Evolutionary conservation across 2,113 vertebrate species (phyloP).

Genomic region (Tretioscincus oriximinensis): DNA sequence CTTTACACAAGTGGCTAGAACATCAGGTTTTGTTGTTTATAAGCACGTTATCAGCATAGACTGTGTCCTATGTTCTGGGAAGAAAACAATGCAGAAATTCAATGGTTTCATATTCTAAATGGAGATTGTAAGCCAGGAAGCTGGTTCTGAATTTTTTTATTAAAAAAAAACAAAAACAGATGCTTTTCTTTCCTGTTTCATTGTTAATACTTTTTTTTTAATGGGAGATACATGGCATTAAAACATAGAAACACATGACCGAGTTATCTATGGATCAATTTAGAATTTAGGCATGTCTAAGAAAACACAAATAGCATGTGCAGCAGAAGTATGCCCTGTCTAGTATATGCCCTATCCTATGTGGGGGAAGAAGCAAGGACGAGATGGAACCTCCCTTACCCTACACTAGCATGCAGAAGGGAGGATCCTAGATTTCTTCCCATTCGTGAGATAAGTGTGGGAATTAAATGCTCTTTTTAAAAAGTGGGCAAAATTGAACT

Average conservation of each 20-base stretch:
- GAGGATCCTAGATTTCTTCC: too few relatives aligned
- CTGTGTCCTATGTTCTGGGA: not conserved
- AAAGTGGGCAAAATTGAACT: too few relatives aligned
- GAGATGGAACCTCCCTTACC: too few relatives aligned
- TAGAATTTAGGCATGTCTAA: not conserved
- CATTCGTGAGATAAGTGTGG: too few relatives aligned
- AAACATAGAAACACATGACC: not conserved
- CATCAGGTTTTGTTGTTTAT: not conserved
- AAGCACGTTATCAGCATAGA: not conserved
- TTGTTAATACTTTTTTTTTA: too few relatives aligned
- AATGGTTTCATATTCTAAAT: not conserved
- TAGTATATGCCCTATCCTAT: too few relatives aligned
- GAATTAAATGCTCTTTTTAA: too few relatives aligned
- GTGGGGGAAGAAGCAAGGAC: too few relatives aligned
- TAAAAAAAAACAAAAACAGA: too few relatives aligned
- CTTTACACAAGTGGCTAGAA: not conserved
- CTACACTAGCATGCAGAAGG: too few relatives aligned
- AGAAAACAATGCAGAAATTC: not conserved
- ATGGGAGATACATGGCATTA: not conserved
- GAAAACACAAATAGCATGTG: not conserved
- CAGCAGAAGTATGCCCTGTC: not conserved
- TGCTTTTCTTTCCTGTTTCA: not conserved
- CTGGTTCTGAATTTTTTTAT: too few relatives aligned
- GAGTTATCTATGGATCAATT: not conserved
- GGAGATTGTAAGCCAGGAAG: not conserved